Base-by-base conservation (phyloP, 2,113 vertebrate species). In the Saguinus midas region DNA sequence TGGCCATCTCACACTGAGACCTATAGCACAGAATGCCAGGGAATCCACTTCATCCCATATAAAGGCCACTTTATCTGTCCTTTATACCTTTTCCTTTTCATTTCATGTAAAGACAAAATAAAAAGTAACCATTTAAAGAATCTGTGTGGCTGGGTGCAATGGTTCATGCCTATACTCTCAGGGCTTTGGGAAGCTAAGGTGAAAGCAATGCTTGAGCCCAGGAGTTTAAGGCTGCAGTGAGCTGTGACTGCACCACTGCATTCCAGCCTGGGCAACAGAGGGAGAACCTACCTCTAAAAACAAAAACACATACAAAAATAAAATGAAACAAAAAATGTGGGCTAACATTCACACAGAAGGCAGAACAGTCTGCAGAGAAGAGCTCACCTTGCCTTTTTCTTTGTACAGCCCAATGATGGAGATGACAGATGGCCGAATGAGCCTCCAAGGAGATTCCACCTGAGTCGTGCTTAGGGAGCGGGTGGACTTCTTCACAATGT, bases 361-460 rank as follows among this genome's bases (percentile, higher is more conserved):
- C 37, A 81, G 40, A 50, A 43, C 1, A 2, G 9, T 1, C 45
- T 4, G 29, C 6, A 58, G 9, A 88, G 58, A 86, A 93, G 76
- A 16, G 78, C 99, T 99, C 98, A 99, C 99, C 99, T 99, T 99
- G 98, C 99, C 99, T 97, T 99, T 99, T 93, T 99, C 99, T 99
- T 99, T 99, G 99, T 99, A 99, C 96, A 99, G 98, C 91, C 99
- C 99, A 0, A 99, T 99, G 95, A 99, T 99, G 91, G 99, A 99
- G 98, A 99, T 99, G 98, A 99, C 99, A 13, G 99, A 99, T 0
- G 99, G 99, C 97, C 99, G 99, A 6, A 99, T 99, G 94, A 99
- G 99, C 98, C 99, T 99, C 99, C 99, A 99, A 55, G 99, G 99
- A 82, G 99, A 99, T 92, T 99, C 99, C 98, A 99, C 99, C 97